These are phyloP conservation scores for Meda fulgida DNA, from an alignment of 2,797 vertebrate genomes.

Conservation along the genomic window DNA sequence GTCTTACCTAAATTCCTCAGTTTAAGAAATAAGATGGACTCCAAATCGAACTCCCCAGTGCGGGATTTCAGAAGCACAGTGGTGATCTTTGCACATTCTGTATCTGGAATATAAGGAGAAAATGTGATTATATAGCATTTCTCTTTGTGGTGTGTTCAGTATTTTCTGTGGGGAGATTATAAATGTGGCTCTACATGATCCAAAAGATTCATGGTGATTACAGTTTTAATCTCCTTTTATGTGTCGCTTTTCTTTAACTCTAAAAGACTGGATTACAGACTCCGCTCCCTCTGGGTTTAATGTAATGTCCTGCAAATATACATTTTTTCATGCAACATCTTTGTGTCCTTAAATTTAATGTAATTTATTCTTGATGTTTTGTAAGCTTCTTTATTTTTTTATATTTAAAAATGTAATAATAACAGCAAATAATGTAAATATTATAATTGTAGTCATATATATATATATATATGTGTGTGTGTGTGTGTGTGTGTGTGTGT, in stretches of 20 bases:
- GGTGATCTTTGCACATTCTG: slow-evolving; percentile 76
- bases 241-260: not conserved
- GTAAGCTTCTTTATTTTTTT: no score
- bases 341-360: not conserved
- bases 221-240: not conserved
- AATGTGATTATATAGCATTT: slow-evolving; percentile 26
- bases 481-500: no score
- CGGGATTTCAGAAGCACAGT: slow-evolving; percentile 79
- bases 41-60: slow-evolving; percentile 84
- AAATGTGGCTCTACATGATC: not conserved
- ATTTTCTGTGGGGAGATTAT: not conserved
- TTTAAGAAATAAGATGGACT: slow-evolving; percentile 84
- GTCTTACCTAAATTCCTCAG: slow-evolving; percentile 77
- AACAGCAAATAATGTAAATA: not conserved
- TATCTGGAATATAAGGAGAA: slow-evolving; percentile 68
- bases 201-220: slow-evolving; percentile 10
- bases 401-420: not conserved
- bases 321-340: not conserved
- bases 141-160: not conserved
- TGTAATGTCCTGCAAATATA: not conserved
- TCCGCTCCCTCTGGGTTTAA: not conserved
- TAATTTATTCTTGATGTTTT: not conserved
- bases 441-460: no score
- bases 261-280: slow-evolving; percentile 9
- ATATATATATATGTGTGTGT: no score